These are phyloP conservation scores for Eilema depressum DNA, from an alignment of 2,888 invertebrate species.

Conservation along the genomic window DNA sequence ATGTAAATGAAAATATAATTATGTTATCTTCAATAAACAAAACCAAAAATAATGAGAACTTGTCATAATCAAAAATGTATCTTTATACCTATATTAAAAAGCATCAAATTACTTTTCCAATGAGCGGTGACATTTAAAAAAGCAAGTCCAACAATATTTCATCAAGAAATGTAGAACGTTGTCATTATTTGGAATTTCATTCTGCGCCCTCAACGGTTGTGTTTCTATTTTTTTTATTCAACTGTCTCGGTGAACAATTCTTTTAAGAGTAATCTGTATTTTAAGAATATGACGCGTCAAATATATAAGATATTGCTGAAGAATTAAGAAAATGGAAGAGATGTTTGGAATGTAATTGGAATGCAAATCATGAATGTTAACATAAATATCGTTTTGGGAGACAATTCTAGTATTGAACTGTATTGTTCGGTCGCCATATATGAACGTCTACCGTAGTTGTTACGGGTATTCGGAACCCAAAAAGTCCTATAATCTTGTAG, in stretches of 20 bases:
- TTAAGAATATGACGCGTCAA: constrained; percentile 49
- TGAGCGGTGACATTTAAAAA: constrained; percentile 46
- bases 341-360: constrained; percentile 56
- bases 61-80: constrained; percentile 23
- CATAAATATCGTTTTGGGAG: no score
- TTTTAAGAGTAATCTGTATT: constrained; percentile 58
- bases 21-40: background rate
- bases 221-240: constrained; percentile 49
- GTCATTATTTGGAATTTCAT: constrained; percentile 48
- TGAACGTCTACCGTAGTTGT: no score
- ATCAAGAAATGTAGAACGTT: constrained; percentile 48
- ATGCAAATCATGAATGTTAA: constrained; percentile 20
- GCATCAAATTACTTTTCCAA: constrained; percentile 45
- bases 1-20: background rate
- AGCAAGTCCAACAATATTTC: constrained; percentile 44
- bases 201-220: constrained; percentile 40
- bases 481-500: no score
- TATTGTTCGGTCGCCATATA: no score
- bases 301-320: constrained; percentile 58
- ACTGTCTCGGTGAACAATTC: constrained; percentile 45
- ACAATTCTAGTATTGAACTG: no score
- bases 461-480: no score
- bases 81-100: constrained; percentile 15
- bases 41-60: constrained; percentile 14
- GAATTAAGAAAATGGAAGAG: constrained; percentile 51